Base-by-base conservation (phyloP, 2,888 invertebrate genomes). In the Lingula anatina region DNA sequence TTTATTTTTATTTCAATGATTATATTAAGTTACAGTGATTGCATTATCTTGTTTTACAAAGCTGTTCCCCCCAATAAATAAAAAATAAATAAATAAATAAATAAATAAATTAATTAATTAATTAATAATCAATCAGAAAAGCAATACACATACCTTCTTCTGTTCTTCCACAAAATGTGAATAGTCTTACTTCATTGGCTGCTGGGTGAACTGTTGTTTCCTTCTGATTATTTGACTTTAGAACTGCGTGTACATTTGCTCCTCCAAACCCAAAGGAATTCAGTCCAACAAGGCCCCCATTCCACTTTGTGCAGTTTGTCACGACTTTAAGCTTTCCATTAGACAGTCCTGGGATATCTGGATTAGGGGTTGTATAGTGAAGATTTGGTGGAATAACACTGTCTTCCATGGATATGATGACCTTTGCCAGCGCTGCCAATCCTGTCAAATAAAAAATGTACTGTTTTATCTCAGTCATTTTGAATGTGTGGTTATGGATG, bases 181-280 rank as follows among this genome's bases (percentile, higher is more conserved):
- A 83, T 36, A 92, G 78, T 57, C 88, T 84, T 3, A 87, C 86
- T 40, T 83, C 85, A 15, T 82, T 62, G 80, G 83, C 38, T 15
- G 66, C 66, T 7, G 60, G 50, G 54, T 68, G 66, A 26, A 35
- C 5, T 52, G 18, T 54, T 38, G 26, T 47, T 44, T 35, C 31
- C 9, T 42, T 50, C 52, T 62, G 50, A 24, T 49, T 37, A 44
- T 63, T 58, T 5, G 90, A 88, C 71, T 61, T 59, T 9, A 76
- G 57, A 15, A 78, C 44, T 3, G 68, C 62, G 57, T 78, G 78
- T 3, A 76, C 76, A 59, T 78, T 78, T 25, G 78, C 75, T 47
- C 99, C 99, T 55, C 97, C 97, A 79, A 97, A 97, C 20, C 97
- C 97, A 78, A 99, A 99, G 7, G 95, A 95, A 80, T 97, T 99